Evolutionary conservation across 2,888 invertebrate genomes (phyloP).

Genomic region (Entomobrya multifasciata): DNA sequence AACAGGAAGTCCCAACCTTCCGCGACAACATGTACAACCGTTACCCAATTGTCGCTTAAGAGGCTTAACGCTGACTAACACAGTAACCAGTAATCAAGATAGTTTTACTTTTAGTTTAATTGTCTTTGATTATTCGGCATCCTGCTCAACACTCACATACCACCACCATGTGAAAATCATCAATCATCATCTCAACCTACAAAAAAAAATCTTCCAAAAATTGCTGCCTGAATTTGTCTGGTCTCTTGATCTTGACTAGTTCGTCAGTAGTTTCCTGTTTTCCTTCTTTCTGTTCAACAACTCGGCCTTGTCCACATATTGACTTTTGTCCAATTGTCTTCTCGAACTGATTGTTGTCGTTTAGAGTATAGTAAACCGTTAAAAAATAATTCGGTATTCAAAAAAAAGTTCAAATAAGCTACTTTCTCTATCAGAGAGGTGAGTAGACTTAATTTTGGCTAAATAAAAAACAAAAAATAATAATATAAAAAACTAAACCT

Average conservation of each 20-base stretch:
- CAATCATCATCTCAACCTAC: background rate
- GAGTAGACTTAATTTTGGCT: background rate
- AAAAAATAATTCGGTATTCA: background rate
- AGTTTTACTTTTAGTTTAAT: background rate
- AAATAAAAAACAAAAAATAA: slow-evolving; percentile 22
- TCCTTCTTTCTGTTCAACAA: slow-evolving; percentile 25
- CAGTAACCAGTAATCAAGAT: slow-evolving; percentile 16
- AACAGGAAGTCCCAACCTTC: slow-evolving; percentile 60
- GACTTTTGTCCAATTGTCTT: slow-evolving; percentile 54
- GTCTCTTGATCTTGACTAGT: slow-evolving; percentile 45
- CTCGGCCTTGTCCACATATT: slow-evolving; percentile 24
- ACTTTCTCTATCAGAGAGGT: background rate
- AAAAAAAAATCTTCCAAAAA: slow-evolving; percentile 28
- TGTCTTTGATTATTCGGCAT: background rate
- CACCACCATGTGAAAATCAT: background rate
- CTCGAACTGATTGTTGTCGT: slow-evolving; percentile 19
- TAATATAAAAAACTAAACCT: slow-evolving; percentile 10
- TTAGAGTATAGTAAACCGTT: slow-evolving; percentile 5
- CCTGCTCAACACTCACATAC: too few species aligned
- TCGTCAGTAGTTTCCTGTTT: slow-evolving; percentile 32
- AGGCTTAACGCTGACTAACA: background rate
- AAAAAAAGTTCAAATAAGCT: slow-evolving; percentile 30
- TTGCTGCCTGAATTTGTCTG: slow-evolving; percentile 15
- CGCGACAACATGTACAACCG: slow-evolving; percentile 49
- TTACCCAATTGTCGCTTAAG: slow-evolving; percentile 59